Base-by-base conservation (phyloP, 1,140 invertebrate species). In the Dufourea novaeangliae region DNA sequence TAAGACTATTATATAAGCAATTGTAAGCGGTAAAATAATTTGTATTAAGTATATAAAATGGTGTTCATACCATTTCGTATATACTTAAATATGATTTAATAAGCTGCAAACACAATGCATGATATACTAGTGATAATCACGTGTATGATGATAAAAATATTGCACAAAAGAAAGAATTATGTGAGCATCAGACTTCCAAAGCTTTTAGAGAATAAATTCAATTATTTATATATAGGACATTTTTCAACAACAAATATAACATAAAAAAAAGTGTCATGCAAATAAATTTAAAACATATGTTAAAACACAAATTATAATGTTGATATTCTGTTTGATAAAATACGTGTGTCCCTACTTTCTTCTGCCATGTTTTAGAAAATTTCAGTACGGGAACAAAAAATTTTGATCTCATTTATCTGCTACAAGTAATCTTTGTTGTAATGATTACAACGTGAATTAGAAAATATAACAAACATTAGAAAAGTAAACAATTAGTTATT, bases 401-500 rank as follows among this genome's bases (percentile, higher is more conserved):
- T 39, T 73, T 1, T 34, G 17, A 12, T 59, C 39, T 32, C 5
- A 37, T 37, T 34, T 29, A 61, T 11, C 50, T 46, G 34, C 25
- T 41, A 50, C 56, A 67, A 32, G 39, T 12, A 46, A 46, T 17
- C n/a, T 17, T 32, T 3, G 41, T 69, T 70, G 34, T 59, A 59
- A 70, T 44, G 39, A 25, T n/a, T n/a, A n/a, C n/a, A n/a, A n/a
- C n/a, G 32, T 52, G 39, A 56, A 67, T 74, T 74, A 67, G 56
- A 14, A 59, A 46, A 61, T 68, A 11, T 70, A 44, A 76, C 20
- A 76, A 22, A 70, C 56, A 69, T 69, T 70, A 29, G 61, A 67
- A 67, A 74, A 70, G 59, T 76, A 76, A 61, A 77, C 29, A 67
- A 77, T 61, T 72, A 22, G 71, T 85, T 74, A 61, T 87, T 83